Conservation (phyloP, 2,113 vertebrate species). For the Siniperca knerii region DNA sequence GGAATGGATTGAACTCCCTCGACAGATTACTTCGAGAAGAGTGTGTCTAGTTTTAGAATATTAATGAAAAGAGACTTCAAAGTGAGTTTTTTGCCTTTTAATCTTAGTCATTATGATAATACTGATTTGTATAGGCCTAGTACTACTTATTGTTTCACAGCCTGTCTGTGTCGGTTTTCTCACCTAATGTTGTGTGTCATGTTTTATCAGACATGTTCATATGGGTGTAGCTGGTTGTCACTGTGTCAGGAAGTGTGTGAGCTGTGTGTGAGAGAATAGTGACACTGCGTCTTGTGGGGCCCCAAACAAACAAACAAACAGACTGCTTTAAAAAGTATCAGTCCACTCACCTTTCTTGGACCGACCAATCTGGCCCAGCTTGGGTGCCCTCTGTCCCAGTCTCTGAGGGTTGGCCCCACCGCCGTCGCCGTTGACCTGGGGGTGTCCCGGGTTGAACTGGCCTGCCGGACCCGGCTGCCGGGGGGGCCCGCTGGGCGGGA, state of each 20-base stretch:
- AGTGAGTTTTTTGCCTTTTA: background rate
- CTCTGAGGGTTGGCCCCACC: conserved; percentile 73
- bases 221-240: no score
- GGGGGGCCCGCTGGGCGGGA: conserved; percentile 73
- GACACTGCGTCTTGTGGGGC: background rate
- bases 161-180: background rate
- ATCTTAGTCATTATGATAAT: background rate
- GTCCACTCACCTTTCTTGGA: conserved; percentile 82
- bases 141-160: background rate
- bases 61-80: background rate
- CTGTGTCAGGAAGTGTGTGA: background rate
- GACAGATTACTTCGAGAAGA: background rate
- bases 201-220: background rate
- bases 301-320: background rate
- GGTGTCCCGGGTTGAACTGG: conserved; percentile 76
- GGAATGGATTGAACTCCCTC: background rate
- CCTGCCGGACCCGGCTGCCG: conserved; percentile 76
- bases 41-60: background rate
- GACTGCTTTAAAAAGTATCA: background rate
- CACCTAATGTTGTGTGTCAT: background rate
- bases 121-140: no score
- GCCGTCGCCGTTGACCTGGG: conserved; percentile 64
- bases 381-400: conserved; percentile 82
- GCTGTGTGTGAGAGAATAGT: background rate
- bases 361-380: conserved; percentile 86